Base-by-base conservation (phyloP, 2,113 vertebrate genomes). In the Lamprotornis superbus region DNA sequence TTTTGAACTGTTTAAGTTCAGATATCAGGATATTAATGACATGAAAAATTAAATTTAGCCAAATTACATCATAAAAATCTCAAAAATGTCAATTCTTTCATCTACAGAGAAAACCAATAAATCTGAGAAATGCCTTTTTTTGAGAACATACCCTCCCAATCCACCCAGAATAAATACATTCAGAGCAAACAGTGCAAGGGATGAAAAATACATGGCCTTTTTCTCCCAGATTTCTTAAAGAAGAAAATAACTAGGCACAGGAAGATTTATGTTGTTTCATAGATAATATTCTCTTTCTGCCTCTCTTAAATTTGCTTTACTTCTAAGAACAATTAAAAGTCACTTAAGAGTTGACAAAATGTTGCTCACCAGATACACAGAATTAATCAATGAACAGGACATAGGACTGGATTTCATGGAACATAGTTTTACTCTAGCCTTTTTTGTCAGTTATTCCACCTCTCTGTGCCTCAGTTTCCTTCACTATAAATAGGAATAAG, bases 241-340 rank as follows among this genome's bases (percentile, higher is more conserved):
- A 84, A 79, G 64, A 95, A 96, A 93, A 90, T 94, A 96, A 94
- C 60, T 80, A 96, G 88, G 53, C 40, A 87, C 23, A 59, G 49
- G 49, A 90, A 90, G 93, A 96, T 95, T 95, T 92, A 88, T 87
- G 60, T 68, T 80, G 60, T 89, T 96, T 76, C 83, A 77, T 33
- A 93, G 89, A 93, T n/a, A 76, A 20, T 57, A 60, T 89, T 95
- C 73, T 64, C 60, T 67, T 90, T 89, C 76, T 91, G 37, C 63
- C 67, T 83, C 52, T 90, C 90, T 90, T 87, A 94, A 77, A 92
- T 93, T 87, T 90, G 47, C 69, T 94, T 89, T 84, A 89, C 39
- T 91, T 87, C 75, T 84, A 93, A 87, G 60, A 94, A 94, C 19
- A 85, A 57, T 87, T 76, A 86, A 84, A 89, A 92, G 65, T 77